Conservation (phyloP, 2,888 invertebrate genomes). For the Molanna angustata region DNA sequence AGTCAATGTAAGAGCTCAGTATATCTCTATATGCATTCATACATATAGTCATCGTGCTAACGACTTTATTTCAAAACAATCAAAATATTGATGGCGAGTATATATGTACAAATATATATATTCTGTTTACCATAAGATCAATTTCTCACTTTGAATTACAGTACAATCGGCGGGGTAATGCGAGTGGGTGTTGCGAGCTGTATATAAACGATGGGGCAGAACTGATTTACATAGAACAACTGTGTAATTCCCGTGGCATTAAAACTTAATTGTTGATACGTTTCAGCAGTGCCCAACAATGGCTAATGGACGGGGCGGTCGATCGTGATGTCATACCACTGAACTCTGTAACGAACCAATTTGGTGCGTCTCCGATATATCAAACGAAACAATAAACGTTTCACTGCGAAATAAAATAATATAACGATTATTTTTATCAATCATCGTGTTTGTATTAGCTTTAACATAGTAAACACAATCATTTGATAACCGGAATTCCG, state of each 20-base stretch:
- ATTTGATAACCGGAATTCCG: no score
- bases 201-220: constrained; percentile 30
- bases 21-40: no score
- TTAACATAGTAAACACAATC: no score
- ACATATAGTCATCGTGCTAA: no score
- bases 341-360: constrained; percentile 5
- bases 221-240: constrained; percentile 34
- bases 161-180: constrained; percentile 7
- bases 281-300: constrained; percentile 23
- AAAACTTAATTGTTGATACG: constrained; percentile 32
- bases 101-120: no score
- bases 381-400: no score
- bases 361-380: background rate
- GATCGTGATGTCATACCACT: constrained; percentile 4
- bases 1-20: no score
- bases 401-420: no score
- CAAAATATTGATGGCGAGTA: no score
- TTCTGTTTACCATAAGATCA: constrained; percentile 5
- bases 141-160: constrained; percentile 16
- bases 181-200: constrained; percentile 26
- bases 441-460: no score
- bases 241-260: constrained; percentile 33
- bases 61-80: no score
- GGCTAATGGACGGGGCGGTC: constrained; percentile 2
- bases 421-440: no score